Conservation (phyloP, 2,888 invertebrate species). For the Rhingia campestris region DNA sequence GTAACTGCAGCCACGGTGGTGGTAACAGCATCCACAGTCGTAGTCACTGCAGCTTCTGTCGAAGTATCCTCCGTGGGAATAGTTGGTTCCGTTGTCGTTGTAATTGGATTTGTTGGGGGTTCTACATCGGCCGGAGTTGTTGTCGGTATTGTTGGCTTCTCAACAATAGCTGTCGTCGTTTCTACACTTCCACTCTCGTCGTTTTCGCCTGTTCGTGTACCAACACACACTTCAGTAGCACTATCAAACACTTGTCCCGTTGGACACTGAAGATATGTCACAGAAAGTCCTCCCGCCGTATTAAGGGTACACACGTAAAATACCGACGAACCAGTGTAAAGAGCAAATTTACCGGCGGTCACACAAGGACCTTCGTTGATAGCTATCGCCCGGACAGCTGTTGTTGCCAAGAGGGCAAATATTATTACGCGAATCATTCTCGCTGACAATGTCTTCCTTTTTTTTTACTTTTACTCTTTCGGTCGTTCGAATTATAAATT, state of each 20-base stretch:
- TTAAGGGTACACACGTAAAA: constrained; percentile 43
- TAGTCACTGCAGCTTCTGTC: not conserved
- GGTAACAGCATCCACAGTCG: not conserved
- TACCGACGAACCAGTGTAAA: constrained; percentile 37
- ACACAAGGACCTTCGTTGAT: constrained; percentile 44
- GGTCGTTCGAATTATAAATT: constrained; percentile 35
- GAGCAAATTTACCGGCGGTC: constrained; percentile 31
- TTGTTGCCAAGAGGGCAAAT: constrained; percentile 47
- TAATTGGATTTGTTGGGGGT: constrained; percentile 14
- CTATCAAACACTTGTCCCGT: constrained; percentile 35
- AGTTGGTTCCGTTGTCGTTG: not conserved
- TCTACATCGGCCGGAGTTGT: not conserved
- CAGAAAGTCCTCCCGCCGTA: constrained; percentile 33
- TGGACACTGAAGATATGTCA: constrained; percentile 45
- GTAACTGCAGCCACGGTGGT: not conserved
- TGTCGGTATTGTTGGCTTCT: constrained; percentile 54
- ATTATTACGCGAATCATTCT: constrained; percentile 35
- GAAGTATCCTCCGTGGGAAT: constrained; percentile 23
- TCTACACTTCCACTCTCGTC: constrained; percentile 29
- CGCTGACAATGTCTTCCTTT: not conserved
- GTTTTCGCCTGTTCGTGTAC: constrained; percentile 6
- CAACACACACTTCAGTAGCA: constrained; percentile 7
- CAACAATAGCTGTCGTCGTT: constrained; percentile 38
- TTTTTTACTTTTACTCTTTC: constrained; percentile 1
- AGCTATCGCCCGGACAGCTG: not conserved